A percentile compares a stretch with the other conserved stretches of the same genome.
phyloP scores from a whole-genome alignment of 64 coral and sea anemone species.

The Pocillopora damicornis region DNA sequence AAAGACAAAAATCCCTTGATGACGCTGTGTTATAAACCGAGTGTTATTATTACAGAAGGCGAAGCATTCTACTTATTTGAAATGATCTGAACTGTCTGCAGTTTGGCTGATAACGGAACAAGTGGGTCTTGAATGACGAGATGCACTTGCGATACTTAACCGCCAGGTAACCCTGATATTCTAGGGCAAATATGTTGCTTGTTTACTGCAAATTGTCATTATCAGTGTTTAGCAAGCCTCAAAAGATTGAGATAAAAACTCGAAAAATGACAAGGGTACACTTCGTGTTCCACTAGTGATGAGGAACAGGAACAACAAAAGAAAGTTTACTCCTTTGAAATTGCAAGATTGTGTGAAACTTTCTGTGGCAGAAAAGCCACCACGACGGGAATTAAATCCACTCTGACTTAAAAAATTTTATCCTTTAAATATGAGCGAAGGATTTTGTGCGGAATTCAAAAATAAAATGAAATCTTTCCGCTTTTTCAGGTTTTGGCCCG shows the following conservation, averaged over 20 bases:
- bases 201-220: background rate
- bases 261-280: too few species aligned
- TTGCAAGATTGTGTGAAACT: too few species aligned
- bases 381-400: too few species aligned
- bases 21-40: too few species aligned
- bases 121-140: slow-evolving; percentile 2
- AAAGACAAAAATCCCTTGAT: too few species aligned
- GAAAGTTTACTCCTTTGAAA: too few species aligned
- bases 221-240: background rate
- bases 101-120: background rate
- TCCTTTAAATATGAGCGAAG: background rate
- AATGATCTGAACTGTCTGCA: background rate
- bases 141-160: slow-evolving; percentile 8
- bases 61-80: background rate
- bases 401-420: too few species aligned
- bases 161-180: background rate
- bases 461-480: background rate
- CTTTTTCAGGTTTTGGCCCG: background rate
- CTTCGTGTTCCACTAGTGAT: too few species aligned
- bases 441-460: background rate
- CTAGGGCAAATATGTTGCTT: background rate
- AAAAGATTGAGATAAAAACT: background rate
- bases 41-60: too few species aligned
- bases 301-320: too few species aligned
- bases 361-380: too few species aligned